phyloP scores from a whole-genome alignment of 2,888 invertebrate genomes.

The Erebia palarica region DNA sequence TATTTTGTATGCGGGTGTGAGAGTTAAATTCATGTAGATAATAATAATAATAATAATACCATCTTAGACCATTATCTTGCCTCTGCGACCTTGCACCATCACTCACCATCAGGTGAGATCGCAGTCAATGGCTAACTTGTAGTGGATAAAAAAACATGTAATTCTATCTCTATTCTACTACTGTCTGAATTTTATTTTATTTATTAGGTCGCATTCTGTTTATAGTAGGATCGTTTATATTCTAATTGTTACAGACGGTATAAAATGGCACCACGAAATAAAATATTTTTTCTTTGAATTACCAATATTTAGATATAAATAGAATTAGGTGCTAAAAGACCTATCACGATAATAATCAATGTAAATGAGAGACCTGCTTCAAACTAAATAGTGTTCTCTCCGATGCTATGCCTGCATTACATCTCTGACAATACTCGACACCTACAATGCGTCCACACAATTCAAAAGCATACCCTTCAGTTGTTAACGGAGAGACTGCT shows the following conservation, averaged over 20 bases:
- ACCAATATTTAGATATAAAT: not conserved
- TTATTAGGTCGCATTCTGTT: too few relatives aligned
- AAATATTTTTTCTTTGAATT: not conserved
- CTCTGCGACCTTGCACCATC: too few relatives aligned
- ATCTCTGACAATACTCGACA: slow-evolving; percentile 53
- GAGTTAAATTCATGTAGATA: too few relatives aligned
- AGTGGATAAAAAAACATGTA: too few relatives aligned
- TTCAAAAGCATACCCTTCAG: slow-evolving; percentile 62
- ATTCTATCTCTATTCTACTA: slow-evolving; percentile 4
- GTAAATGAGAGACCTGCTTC: slow-evolving; percentile 43
- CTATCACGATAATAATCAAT: slow-evolving; percentile 11
- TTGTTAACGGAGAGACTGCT: slow-evolving; percentile 60
- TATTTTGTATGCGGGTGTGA: too few relatives aligned
- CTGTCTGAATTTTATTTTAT: not conserved
- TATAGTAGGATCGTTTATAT: not conserved
- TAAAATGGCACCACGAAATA: not conserved
- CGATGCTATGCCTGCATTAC: slow-evolving; percentile 51
- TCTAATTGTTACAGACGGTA: not conserved
- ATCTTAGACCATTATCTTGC: too few relatives aligned
- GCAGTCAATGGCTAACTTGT: too few relatives aligned
- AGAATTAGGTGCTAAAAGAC: slow-evolving; percentile 18
- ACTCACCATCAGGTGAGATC: too few relatives aligned
- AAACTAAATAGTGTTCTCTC: slow-evolving; percentile 46
- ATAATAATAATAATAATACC: too few relatives aligned
- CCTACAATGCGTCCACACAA: slow-evolving; percentile 59